Conservation (phyloP, 2,113 vertebrate species). For the Pogonocichla stellata region DNA sequence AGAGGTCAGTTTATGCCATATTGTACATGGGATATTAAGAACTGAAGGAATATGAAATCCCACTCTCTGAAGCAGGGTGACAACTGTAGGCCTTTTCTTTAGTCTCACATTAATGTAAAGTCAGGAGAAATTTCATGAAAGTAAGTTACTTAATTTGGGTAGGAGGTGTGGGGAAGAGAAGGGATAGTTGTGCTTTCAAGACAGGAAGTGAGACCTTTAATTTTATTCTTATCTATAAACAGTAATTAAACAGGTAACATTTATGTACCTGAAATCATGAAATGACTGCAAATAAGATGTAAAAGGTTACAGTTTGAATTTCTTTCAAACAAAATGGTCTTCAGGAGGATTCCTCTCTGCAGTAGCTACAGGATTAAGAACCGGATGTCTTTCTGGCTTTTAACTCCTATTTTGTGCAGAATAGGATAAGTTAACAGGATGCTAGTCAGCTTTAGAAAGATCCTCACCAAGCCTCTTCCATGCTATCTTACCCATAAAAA, state of each 20-base stretch:
- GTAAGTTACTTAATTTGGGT: neutral
- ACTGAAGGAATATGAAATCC: neutral
- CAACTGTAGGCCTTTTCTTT: neutral
- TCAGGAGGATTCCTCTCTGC: neutral
- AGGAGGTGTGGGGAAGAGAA: neutral
- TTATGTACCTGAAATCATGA: conserved; percentile 10
- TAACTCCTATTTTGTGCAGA: neutral
- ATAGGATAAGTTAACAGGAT: neutral
- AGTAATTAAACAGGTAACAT: conserved; percentile 22
- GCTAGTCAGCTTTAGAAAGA: neutral
- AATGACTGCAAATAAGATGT: neutral
- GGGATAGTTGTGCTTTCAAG: neutral
- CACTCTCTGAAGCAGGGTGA: neutral
- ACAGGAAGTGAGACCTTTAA: conserved; percentile 29
- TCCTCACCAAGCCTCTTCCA: neutral
- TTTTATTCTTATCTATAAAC: conserved; percentile 54
- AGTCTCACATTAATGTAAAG: neutral
- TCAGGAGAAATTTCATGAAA: neutral
- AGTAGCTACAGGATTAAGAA: neutral
- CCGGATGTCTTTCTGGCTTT: neutral
- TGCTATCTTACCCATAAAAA: rapidly evolving
- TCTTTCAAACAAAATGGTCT: neutral
- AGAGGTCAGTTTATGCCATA: neutral
- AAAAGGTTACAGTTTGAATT: neutral
- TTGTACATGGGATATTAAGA: neutral